Base-by-base conservation (phyloP, 2,797 vertebrate genomes). In the Crenuchus spilurus region DNA sequence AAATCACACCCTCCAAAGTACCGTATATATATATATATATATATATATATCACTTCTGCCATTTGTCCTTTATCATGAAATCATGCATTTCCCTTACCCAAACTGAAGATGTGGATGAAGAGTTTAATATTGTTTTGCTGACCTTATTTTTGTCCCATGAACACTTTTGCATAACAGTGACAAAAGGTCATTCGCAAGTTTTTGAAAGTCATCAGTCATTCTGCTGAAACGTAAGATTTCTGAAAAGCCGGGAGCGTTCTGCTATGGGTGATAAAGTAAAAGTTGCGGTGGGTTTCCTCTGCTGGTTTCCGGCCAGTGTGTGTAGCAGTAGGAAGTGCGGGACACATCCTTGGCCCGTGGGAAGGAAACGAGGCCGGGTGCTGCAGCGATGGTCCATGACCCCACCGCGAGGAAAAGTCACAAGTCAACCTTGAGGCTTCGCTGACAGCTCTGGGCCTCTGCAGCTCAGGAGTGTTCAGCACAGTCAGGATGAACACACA, bases 271-370 rank as follows among this genome's bases (percentile, higher is more conserved):
- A 55, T 67, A 62, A 57, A 77, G 64, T 84, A 71, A 79, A 89
- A 86, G 89, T 86, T 85, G 78, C 77, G 83, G 84, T 71, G 78
- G 76, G 80, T 89, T 85, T 66, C 89, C 89, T 89, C 83, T 82
- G 88, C 31, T 86, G 80, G 87, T 90, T 90, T 92, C 91, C 91
- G 91, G 88, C 87, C 85, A 86, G 86, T 84, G 85, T 87, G 82
- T 88, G 82, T 79, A 83, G 83, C 82, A 87, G 88, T 87, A 91
- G 90, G 88, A 92, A 89, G 88, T 87, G 78, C 72, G 82, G 85
- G 87, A 90, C 88, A 90, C 86, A 90, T 91, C 88, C 88, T 92
- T 86, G 79, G 85, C 87, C 86, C 85, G 83, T 84, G 88, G 90
- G 91, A 92, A 91, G 88, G 91, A 91, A 93, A 69, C 87, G 77